Conservation (phyloP, 2,888 invertebrate genomes). For the Asteroscopus sphinx region DNA sequence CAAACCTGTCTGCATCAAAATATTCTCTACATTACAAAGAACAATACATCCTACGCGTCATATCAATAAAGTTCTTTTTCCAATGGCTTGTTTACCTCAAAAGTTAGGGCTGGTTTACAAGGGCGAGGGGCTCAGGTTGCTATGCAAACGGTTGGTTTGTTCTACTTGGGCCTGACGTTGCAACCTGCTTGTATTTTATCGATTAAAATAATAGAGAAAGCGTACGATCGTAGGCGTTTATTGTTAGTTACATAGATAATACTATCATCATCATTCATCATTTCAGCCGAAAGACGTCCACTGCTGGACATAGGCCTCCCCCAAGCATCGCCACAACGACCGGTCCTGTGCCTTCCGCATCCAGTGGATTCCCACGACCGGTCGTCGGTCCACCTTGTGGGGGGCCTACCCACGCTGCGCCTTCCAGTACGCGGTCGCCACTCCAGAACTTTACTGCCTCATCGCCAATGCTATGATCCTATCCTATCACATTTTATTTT, state of each 20-base stretch:
- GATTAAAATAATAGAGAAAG: slow-evolving; percentile 20
- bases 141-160: slow-evolving; percentile 65
- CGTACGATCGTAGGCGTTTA: background rate
- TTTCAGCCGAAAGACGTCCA: no score
- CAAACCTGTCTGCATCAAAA: slow-evolving; percentile 16
- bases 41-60: slow-evolving; percentile 1
- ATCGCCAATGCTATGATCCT: no score
- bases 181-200: slow-evolving; percentile 29
- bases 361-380: no score
- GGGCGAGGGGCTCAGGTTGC: slow-evolving; percentile 74
- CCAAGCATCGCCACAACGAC: no score
- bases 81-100: slow-evolving; percentile 13
- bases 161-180: slow-evolving; percentile 55
- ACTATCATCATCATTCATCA: no score
- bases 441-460: no score
- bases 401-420: no score
- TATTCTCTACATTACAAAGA: background rate
- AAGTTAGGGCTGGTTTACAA: slow-evolving; percentile 55
- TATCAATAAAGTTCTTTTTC: slow-evolving; percentile 39
- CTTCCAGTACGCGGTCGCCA: no score
- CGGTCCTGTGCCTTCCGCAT: no score
- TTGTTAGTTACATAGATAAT: slow-evolving; percentile 4
- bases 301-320: no score
- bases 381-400: no score
- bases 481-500: no score